Base-by-base conservation (phyloP, 2,888 invertebrate species). In the Coremacera marginata region DNA sequence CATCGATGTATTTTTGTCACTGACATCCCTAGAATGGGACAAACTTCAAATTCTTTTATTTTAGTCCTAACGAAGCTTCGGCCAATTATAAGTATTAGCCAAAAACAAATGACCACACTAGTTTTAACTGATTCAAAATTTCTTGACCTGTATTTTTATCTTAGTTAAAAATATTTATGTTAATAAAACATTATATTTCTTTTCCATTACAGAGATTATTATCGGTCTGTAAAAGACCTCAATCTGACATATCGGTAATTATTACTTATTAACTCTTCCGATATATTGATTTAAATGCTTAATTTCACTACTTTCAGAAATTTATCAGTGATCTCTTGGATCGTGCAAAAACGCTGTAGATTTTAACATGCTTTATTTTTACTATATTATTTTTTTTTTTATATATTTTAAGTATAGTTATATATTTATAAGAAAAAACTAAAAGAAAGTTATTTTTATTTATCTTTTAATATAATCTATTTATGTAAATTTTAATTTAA, bases 311-410 rank as follows among this genome's bases (percentile, higher is more conserved):
- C 85, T 93, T 93, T 78, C 92, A 95, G 95, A 96, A 95, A 94
- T 96, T 96, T 90, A 95, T 96, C 89, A 95, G 95, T 89, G 96
- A 96, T 90, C 92, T 96, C 88, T 91, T 96, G 90, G 95, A 95
- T 89, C 95, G 95, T 90, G 95, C 95, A 88, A 96, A 96, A 91
- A 96, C 96, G 89, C 93, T 96, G 85, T 88, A 88, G 87, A 86
- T 76, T 73, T 63, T 60, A 76, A 22, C 19, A 71, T 67, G 44
- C 51, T 76, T 78, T 79, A 78, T 79, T 79, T 80, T 70, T 78
- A 79, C 62, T 82, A 72, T 75, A 80, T 78, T 65, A 68, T 51
- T 73, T 78, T 78, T 80, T 80, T 78, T 51, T 76, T 57, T 73
- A 78, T 71, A 55, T 72, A 68, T 31, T 62, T 49, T 70, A 70